Conservation (phyloP, 1,140 invertebrate genomes). For the Hylyphantes graminicola region DNA sequence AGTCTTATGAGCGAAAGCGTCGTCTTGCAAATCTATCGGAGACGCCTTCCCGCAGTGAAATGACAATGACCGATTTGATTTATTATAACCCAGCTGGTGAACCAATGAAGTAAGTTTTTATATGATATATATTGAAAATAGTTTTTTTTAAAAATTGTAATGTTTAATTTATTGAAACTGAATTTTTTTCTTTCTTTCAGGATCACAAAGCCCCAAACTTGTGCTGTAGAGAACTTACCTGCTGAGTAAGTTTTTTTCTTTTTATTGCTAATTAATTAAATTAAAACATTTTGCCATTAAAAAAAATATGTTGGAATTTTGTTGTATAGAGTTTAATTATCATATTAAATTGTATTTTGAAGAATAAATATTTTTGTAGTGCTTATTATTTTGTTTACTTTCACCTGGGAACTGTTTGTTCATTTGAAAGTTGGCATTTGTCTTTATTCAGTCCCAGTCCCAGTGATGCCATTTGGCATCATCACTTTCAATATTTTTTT, state of each 20-base stretch:
- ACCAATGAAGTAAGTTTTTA: conserved; percentile 33
- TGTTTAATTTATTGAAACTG: background rate
- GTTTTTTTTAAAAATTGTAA: background rate
- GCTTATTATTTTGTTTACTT: too few relatives aligned
- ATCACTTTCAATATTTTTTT: too few relatives aligned
- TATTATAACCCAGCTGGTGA: conserved; percentile 21
- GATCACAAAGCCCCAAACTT: background rate
- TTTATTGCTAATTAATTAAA: background rate
- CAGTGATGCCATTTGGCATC: too few relatives aligned
- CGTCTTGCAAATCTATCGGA: conserved; percentile 1
- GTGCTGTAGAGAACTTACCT: background rate
- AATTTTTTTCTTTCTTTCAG: conserved; percentile 1
- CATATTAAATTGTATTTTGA: too few relatives aligned
- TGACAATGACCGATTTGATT: conserved; percentile 38
- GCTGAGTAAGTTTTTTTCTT: background rate
- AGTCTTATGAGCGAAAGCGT: conserved; percentile 15
- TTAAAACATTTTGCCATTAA: too few relatives aligned
- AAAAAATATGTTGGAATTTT: too few relatives aligned
- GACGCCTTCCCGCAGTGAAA: conserved; percentile 28
- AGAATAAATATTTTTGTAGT: too few relatives aligned
- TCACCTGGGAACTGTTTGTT: too few relatives aligned
- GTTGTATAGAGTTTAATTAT: too few relatives aligned
- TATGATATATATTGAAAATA: background rate
- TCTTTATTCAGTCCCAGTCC: too few relatives aligned
- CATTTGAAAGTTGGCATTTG: too few relatives aligned